Conservation (phyloP, 2,888 invertebrate species). For the Xestoiulus laeticollis region DNA sequence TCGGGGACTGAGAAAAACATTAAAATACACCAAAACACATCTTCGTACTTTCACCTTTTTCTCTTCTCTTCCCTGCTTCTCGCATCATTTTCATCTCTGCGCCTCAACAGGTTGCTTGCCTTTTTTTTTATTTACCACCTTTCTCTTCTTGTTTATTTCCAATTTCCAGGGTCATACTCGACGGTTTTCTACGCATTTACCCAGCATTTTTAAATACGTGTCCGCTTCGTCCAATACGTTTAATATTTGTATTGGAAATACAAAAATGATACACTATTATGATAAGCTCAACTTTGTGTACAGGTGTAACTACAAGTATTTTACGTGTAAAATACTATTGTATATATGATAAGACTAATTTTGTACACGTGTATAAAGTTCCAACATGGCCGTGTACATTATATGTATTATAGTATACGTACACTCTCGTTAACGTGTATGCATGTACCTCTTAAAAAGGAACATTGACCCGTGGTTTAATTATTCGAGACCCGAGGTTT, state of each 20-base stretch:
- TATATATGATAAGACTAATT: no score
- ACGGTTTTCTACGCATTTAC: background rate
- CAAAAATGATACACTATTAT: background rate
- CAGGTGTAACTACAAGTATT: no score
- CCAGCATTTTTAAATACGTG: no score
- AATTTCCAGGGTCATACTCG: background rate
- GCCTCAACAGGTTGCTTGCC: background rate
- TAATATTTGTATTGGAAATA: background rate
- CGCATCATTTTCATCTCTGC: background rate
- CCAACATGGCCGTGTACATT: background rate
- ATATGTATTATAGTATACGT: background rate
- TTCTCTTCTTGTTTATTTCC: background rate
- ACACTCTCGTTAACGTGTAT: no score
- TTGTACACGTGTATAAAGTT: background rate
- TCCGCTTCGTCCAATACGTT: no score
- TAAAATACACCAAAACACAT: constrained; percentile 22
- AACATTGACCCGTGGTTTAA: no score
- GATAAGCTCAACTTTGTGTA: background rate
- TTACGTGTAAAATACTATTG: no score
- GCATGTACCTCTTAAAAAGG: no score
- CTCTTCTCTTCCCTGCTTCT: background rate
- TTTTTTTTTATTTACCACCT: background rate
- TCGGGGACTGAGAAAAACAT: background rate
- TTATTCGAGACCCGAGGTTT: no score
- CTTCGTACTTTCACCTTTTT: constrained; percentile 43